Conservation (phyloP, 2,797 vertebrate genomes). For the Odontamblyopus lacepedii region DNA sequence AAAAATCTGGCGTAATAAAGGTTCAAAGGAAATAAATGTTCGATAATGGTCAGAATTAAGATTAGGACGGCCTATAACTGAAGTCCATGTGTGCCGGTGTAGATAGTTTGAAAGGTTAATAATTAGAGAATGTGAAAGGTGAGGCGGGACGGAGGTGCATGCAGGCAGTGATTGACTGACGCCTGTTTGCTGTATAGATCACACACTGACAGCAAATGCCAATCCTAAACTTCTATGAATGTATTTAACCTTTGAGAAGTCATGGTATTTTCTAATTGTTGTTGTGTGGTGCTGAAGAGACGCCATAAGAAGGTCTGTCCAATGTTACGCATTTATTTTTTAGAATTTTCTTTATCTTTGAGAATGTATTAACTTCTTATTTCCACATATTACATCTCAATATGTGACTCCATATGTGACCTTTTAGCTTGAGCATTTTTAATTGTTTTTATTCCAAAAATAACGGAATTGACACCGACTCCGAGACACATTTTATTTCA, state of each 20-base stretch:
- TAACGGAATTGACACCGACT: background rate
- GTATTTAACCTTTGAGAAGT: slow-evolving; percentile 43
- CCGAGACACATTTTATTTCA: no score
- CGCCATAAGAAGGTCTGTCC: background rate
- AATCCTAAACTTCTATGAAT: slow-evolving; percentile 37
- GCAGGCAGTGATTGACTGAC: slow-evolving; percentile 60
- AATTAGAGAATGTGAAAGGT: slow-evolving; percentile 52
- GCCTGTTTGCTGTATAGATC: slow-evolving; percentile 47
- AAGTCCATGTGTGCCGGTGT: background rate
- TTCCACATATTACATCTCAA: background rate
- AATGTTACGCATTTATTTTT: background rate
- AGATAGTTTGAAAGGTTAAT: slow-evolving; percentile 38
- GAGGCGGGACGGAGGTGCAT: slow-evolving; percentile 40
- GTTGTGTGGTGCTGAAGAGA: background rate
- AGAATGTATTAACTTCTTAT: no score
- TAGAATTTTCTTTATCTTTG: no score
- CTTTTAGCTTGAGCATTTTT: no score
- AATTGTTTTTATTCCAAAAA: background rate
- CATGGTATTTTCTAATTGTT: background rate
- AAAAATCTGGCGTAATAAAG: slow-evolving; percentile 5
- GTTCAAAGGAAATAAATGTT: slow-evolving; percentile 31
- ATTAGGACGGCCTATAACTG: background rate
- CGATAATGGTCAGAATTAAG: slow-evolving; percentile 13
- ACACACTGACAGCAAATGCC: slow-evolving; percentile 42
- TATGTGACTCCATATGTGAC: background rate